A percentile compares a stretch with the other conserved stretches of the same genome.
Evolutionary conservation across 2,797 vertebrate species (phyloP).

Genomic region (Tapirus indicus): DNA sequence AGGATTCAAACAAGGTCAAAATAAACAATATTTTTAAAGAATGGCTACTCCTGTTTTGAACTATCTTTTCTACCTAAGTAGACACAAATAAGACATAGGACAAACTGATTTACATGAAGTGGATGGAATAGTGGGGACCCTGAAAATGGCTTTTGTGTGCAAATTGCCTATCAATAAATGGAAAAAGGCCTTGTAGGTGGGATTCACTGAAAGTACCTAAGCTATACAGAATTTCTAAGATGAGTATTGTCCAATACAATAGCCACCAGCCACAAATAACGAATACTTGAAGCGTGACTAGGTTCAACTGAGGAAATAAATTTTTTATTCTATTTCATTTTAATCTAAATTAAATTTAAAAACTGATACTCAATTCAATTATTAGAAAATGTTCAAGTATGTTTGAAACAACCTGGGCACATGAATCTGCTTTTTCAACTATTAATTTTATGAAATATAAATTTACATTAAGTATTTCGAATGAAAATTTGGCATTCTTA

Average conservation of each 20-base stretch:
- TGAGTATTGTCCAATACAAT: neutral
- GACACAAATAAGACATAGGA: neutral
- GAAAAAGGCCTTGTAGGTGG: neutral
- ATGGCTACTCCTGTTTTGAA: neutral
- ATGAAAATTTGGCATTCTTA: neutral
- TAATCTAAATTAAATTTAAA: conserved; percentile 37
- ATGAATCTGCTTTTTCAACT: neutral
- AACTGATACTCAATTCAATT: neutral
- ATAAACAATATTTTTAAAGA: conserved; percentile 29
- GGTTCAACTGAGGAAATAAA: neutral
- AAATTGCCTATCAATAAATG: neutral
- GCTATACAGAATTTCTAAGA: neutral
- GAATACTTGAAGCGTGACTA: neutral
- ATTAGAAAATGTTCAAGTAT: neutral
- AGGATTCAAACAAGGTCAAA: conserved; percentile 1
- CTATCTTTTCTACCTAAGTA: neutral
- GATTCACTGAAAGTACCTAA: neutral
- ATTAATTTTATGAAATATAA: neutral
- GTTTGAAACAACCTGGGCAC: neutral
- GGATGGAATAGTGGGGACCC: neutral
- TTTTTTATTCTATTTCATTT: neutral
- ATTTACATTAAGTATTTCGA: conserved; percentile 3
- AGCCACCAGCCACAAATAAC: neutral
- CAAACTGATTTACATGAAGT: neutral
- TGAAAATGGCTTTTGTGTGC: neutral